Evolutionary conservation across 1,140 invertebrate genomes (phyloP).

Genomic region (Drosophila santomea): DNA sequence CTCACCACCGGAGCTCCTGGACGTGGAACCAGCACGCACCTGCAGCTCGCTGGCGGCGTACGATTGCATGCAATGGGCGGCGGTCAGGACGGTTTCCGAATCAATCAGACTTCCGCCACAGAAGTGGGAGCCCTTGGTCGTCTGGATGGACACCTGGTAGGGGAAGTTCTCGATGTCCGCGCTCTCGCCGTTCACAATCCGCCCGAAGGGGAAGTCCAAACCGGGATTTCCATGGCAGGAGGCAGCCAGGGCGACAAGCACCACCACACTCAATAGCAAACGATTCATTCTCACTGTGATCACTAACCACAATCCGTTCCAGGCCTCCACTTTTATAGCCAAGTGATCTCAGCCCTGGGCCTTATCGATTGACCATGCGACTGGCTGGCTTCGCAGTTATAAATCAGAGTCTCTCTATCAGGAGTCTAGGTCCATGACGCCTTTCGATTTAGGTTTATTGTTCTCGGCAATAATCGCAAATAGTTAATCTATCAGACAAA

Average conservation of each 20-base stretch:
- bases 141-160: constrained; percentile 73
- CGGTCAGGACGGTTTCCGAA: constrained; percentile 85
- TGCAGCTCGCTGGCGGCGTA: constrained; percentile 41
- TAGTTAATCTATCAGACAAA: constrained; percentile 33
- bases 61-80: constrained; percentile 86
- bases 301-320: constrained; percentile 17
- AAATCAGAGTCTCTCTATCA: constrained; percentile 53
- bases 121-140: constrained; percentile 64
- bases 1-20: constrained; percentile 55
- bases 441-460: constrained; percentile 26
- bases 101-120: constrained; percentile 87
- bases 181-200: constrained; percentile 63
- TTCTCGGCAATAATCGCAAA: constrained; percentile 18
- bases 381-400: constrained; percentile 10
- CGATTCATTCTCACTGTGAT: constrained; percentile 59
- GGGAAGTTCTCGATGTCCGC: constrained; percentile 57
- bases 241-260: constrained; percentile 43
- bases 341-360: neutral
- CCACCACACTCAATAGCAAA: constrained; percentile 44
- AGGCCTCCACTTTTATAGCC: constrained; percentile 39
- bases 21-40: constrained; percentile 66
- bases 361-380: constrained; percentile 38
- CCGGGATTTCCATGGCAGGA: constrained; percentile 40
- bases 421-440: constrained; percentile 1
- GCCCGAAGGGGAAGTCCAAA: constrained; percentile 59